A percentile compares a stretch with the other conserved stretches of the same genome.
Conservation (phyloP, 2,113 vertebrate genomes). For the Mola mola region DNA sequence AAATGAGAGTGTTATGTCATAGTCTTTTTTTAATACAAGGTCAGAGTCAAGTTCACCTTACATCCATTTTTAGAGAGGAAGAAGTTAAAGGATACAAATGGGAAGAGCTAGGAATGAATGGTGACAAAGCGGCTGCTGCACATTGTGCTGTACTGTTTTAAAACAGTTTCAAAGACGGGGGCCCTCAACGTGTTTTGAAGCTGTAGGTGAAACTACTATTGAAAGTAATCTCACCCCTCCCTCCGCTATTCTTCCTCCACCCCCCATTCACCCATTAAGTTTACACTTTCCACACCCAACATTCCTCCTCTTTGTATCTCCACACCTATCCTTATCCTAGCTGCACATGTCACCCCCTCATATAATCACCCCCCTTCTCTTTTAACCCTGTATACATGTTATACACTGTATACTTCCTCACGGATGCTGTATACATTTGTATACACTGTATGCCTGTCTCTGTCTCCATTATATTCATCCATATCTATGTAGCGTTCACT, state of each 20-base stretch:
- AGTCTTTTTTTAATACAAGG: constrained; percentile 10
- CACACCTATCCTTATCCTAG: constrained; percentile 17
- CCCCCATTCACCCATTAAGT: constrained; percentile 10
- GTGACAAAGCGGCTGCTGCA: constrained; percentile 11
- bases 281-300: constrained; percentile 43
- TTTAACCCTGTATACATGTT: constrained; percentile 61
- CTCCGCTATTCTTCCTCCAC: constrained; percentile 7
- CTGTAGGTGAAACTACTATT: constrained; percentile 6
- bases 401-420: constrained; percentile 63
- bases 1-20: neutral
- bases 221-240: constrained; percentile 36
- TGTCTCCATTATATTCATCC: constrained; percentile 75
- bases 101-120: neutral
- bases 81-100: neutral
- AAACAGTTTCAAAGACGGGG: constrained; percentile 26
- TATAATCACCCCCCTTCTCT: constrained; percentile 52
- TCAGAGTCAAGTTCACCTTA: constrained; percentile 24
- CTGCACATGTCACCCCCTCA: constrained; percentile 71
- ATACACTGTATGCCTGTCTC: constrained; percentile 56
- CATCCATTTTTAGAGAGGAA: constrained; percentile 2
- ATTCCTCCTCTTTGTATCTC: constrained; percentile 49
- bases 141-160: constrained; percentile 5
- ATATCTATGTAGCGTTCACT: constrained; percentile 78
- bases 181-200: neutral
- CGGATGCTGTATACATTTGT: constrained; percentile 67